Percentiles rank a stretch among this genome's conserved stretches.
These are phyloP conservation scores for Meghimatium bilineatum DNA, from an alignment of 2,888 invertebrate genomes.

Conservation along the genomic window DNA sequence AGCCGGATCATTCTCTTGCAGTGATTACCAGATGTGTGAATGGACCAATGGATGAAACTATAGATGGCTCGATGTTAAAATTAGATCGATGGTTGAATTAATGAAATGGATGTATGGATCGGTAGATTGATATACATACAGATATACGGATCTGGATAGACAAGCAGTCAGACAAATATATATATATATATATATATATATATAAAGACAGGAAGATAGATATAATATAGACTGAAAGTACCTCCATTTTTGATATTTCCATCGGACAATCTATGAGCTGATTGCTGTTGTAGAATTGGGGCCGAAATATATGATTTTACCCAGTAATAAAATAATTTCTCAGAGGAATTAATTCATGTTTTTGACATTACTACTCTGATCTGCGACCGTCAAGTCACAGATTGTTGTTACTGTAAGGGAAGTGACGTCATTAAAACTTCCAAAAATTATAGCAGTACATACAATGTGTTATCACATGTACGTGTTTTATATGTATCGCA, in stretches of 20 bases:
- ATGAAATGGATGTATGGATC: no score
- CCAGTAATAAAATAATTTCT: not conserved
- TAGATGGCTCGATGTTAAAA: no score
- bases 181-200: conserved; percentile 9
- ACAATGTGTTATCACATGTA: no score
- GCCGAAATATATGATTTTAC: not conserved
- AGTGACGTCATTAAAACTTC: no score
- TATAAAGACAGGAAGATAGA: not conserved
- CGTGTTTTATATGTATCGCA: no score
- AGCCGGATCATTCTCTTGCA: no score
- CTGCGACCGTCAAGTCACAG: not conserved
- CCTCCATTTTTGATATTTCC: not conserved
- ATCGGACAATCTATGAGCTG: not conserved
- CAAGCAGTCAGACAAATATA: not conserved
- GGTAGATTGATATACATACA: no score
- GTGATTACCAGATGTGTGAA: no score
- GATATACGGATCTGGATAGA: not conserved
- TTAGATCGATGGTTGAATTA: no score
- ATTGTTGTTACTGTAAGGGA: not conserved
- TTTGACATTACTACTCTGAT: not conserved
- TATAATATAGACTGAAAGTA: not conserved
- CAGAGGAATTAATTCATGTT: not conserved
- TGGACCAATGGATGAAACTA: no score
- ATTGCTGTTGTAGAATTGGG: not conserved
- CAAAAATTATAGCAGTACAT: no score